Base-by-base conservation (phyloP, 1,140 invertebrate species). In the Drosophila auraria region DNA sequence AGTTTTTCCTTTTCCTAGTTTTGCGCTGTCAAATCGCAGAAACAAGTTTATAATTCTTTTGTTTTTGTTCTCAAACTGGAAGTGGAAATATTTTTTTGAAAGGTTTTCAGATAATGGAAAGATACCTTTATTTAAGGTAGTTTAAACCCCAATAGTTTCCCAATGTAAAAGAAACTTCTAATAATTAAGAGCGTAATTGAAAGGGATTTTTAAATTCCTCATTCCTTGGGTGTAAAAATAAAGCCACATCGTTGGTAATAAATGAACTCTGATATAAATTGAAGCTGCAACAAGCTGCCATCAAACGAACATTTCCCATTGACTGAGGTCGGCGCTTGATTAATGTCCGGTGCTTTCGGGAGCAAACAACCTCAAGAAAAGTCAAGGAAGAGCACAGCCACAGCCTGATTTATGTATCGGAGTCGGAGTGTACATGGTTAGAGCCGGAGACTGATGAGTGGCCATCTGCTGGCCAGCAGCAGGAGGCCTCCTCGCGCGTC, bases 361-460 rank as follows among this genome's bases (percentile, higher is more conserved):
- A 71, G 77, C 70, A 86, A 80, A 60, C 62, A 58, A 68, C 66
- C 73, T 71, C 65, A 82, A 51, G 76, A 60, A 62, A 87, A 79
- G 50, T 71, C 53, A 80, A 68, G 63, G 56, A 76, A 82, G 14
- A n/a, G 54, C 54, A 65, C 64, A 50, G 56, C 77, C 36, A 65
- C 64, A 50, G 56, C 77, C 76, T 87, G 80, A 87, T 87, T 87
- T 83, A 87, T 89, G 57, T 80, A 56, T 8, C n/a, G 15, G 42
- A 11, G 30, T 40, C 38, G 23, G 20, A 20, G 20, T 20, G 20
- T 20, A 56, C 54, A 23, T 36, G 54, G 8, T 49, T 27, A 30
- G 12, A 53, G 30, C 30, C 8, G 12, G 25, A 58, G 42, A 68
- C 59, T 51, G 50, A 66, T 42, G 54, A 56, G 78, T 42, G 63